phyloP scores from a whole-genome alignment of 2,797 vertebrate genomes.

The Halcyon badia region DNA sequence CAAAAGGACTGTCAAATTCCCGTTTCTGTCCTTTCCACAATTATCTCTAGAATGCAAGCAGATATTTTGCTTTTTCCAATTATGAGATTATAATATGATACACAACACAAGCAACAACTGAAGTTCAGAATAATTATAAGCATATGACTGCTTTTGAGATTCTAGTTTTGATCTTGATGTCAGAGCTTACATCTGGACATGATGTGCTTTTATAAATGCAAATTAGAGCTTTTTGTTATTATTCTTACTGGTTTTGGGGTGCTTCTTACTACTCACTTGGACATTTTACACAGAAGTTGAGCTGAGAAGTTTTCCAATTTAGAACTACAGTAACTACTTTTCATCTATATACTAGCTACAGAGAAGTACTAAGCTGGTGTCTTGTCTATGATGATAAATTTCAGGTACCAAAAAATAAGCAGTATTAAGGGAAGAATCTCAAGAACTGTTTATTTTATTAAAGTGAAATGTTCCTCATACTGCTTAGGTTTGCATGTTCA shows the following conservation, averaged over 20 bases:
- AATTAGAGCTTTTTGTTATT: not conserved
- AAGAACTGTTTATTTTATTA: not conserved
- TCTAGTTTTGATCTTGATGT: slow-evolving; percentile 34
- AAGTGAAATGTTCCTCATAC: not conserved
- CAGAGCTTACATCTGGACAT: not conserved
- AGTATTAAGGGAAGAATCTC: not conserved
- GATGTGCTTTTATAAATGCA: not conserved
- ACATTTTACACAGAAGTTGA: not conserved
- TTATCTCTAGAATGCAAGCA: slow-evolving; percentile 41
- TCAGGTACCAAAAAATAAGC: not conserved
- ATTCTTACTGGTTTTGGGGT: not conserved
- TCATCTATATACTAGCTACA: not conserved
- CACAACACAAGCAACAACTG: not conserved
- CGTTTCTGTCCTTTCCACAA: slow-evolving; percentile 5
- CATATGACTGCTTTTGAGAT: not conserved
- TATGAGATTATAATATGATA: slow-evolving; percentile 3
- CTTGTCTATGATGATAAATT: not conserved
- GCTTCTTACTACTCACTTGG: not conserved
- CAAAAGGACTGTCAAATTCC: not conserved
- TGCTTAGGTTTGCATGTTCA: not conserved
- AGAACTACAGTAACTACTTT: not conserved
- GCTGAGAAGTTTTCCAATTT: not conserved
- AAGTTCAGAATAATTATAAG: slow-evolving; percentile 39
- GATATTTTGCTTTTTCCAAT: slow-evolving; percentile 25
- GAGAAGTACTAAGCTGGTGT: not conserved